Conservation (phyloP, 2,888 invertebrate genomes). For the Chelonus formosanus region DNA sequence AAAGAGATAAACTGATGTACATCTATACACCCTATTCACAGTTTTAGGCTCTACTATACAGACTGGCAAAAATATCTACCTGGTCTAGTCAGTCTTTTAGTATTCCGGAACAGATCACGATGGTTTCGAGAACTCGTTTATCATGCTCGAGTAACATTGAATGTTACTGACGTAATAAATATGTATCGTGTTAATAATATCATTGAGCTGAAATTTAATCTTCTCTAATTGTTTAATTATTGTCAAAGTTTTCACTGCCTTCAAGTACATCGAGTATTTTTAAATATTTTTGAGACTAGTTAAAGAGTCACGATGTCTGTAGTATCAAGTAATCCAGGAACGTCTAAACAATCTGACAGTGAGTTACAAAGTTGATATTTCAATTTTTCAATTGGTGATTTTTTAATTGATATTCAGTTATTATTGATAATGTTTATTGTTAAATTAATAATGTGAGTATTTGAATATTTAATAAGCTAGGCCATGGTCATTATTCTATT, state of each 20-base stretch:
- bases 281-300: not conserved
- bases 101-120: conserved; percentile 22
- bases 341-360: conserved; percentile 54
- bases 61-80: conserved; percentile 31
- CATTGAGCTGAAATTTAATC: no score
- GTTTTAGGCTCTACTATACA: conserved; percentile 21
- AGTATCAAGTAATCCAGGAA: conserved; percentile 49
- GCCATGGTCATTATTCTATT: conserved; percentile 40
- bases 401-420: not conserved
- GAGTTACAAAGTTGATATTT: conserved; percentile 40
- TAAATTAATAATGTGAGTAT: not conserved
- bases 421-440: not conserved
- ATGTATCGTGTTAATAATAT: not conserved
- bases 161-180: conserved; percentile 10
- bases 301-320: conserved; percentile 17
- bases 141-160: not conserved
- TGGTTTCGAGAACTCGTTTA: conserved; percentile 17
- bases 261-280: not conserved
- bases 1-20: not conserved
- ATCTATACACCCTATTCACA: not conserved
- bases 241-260: no score
- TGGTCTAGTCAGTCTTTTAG: conserved; percentile 22
- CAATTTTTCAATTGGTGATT: not conserved
- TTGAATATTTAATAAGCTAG: conserved; percentile 30
- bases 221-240: no score